A percentile compares a stretch with the other conserved stretches of the same genome.
phyloP scores from a whole-genome alignment of 2,888 invertebrate genomes.

The Polyploca ridens region DNA sequence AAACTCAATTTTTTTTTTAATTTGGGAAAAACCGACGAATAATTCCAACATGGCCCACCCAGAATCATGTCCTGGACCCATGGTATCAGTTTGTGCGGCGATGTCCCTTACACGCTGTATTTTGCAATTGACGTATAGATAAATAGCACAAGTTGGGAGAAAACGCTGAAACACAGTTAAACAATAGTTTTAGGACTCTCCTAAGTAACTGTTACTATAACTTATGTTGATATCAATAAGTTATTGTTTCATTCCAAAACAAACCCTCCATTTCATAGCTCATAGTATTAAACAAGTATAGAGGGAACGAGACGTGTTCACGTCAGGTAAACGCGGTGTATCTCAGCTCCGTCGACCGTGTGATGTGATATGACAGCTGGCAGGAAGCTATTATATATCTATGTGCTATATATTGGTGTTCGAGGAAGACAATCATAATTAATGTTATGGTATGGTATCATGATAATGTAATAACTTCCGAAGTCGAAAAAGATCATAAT shows the following conservation, averaged over 20 bases:
- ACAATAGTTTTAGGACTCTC: no score
- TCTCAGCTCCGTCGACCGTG: not conserved
- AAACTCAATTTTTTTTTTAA: no score
- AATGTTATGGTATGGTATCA: not conserved
- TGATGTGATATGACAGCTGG: not conserved
- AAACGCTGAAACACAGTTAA: no score
- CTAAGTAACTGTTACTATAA: no score
- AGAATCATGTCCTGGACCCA: no score
- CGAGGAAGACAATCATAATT: not conserved
- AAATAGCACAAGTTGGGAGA: no score
- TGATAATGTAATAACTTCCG: not conserved
- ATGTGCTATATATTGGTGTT: not conserved
- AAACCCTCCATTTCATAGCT: not conserved
- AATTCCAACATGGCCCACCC: no score
- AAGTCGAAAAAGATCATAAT: not conserved
- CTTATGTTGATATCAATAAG: no score
- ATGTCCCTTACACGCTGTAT: no score
- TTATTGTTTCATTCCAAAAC: not conserved
- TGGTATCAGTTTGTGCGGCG: no score
- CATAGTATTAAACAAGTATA: not conserved
- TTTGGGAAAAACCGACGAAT: no score
- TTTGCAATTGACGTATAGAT: no score
- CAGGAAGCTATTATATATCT: not conserved
- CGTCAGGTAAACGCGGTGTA: not conserved
- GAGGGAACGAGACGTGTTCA: not conserved